Evolutionary conservation across 2,113 vertebrate genomes (phyloP).

Genomic region (Hiodon tergisus): DNA sequence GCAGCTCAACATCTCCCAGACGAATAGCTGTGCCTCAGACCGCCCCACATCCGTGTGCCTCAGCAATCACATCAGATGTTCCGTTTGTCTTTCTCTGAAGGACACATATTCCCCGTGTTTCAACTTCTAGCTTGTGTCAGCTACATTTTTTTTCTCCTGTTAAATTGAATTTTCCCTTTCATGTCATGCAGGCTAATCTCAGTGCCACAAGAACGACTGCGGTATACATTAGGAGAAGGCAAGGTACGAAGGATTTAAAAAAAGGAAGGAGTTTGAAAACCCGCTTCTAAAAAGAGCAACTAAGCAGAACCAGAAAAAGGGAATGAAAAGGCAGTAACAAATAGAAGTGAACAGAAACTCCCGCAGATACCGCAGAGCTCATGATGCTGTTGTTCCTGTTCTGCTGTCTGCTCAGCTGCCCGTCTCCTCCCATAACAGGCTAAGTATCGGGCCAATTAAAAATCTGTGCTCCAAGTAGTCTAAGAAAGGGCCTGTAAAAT

Average conservation of each 20-base stretch:
- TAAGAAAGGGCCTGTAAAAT: not conserved
- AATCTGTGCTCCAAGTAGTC: not conserved
- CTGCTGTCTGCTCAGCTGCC: too few species aligned
- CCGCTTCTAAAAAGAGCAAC: not conserved
- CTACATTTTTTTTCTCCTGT: not conserved
- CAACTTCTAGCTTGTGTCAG: not conserved
- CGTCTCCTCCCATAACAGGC: not conserved
- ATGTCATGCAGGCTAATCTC: not conserved
- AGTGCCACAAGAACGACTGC: not conserved
- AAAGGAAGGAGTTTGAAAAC: not conserved
- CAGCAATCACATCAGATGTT: constrained; percentile 10
- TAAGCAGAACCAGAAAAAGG: not conserved
- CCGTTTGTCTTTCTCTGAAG: constrained; percentile 2
- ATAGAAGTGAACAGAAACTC: not conserved
- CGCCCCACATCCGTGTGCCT: not conserved
- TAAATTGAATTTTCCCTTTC: not conserved
- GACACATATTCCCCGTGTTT: not conserved
- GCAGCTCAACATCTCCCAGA: not conserved
- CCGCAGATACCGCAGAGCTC: not conserved
- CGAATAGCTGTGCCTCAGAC: not conserved
- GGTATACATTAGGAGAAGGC: not conserved
- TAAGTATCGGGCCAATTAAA: not conserved
- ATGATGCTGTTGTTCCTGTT: not conserved
- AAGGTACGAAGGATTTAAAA: too few species aligned
- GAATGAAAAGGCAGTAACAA: not conserved